phyloP scores from a whole-genome alignment of 1,140 invertebrate genomes.

The Stenopsyche tienmushanensis region DNA sequence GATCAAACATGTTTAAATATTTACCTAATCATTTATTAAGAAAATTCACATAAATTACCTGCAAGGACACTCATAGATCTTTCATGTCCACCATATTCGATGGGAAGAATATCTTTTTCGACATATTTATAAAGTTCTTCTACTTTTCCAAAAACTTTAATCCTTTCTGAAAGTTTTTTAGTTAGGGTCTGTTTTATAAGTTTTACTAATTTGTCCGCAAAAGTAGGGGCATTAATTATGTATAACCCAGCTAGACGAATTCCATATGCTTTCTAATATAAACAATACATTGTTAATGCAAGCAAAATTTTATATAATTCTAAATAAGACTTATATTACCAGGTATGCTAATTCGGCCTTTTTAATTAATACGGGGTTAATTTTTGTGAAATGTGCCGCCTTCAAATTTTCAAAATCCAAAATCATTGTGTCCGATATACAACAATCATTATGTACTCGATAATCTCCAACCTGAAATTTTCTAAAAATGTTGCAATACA shows the following conservation, averaged over 20 bases:
- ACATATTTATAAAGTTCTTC: slow-evolving; percentile 55
- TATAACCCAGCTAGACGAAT: slow-evolving; percentile 63
- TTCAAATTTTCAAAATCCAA: slow-evolving; percentile 21
- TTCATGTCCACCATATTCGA: slow-evolving; percentile 55
- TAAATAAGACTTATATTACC: slow-evolving; percentile 1
- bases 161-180: slow-evolving; percentile 53
- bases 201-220: slow-evolving; percentile 52
- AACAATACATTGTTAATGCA: background rate
- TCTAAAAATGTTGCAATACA: too few relatives aligned
- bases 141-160: slow-evolving; percentile 51
- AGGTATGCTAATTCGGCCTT: background rate
- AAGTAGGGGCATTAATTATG: slow-evolving; percentile 56
- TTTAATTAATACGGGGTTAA: slow-evolving; percentile 3
- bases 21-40: too few relatives aligned
- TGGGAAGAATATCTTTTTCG: slow-evolving; percentile 54
- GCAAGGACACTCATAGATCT: slow-evolving; percentile 44
- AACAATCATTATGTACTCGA: slow-evolving; percentile 10
- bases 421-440: slow-evolving; percentile 6
- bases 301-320: background rate
- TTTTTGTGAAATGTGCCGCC: slow-evolving; percentile 10
- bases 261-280: slow-evolving; percentile 59
- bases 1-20: too few relatives aligned
- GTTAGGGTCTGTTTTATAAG: slow-evolving; percentile 54
- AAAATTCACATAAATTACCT: too few relatives aligned
- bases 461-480: slow-evolving; percentile 12